These are phyloP conservation scores for Drosophila multiciliata DNA, from an alignment of 2,888 invertebrate genomes.

Conservation along the genomic window DNA sequence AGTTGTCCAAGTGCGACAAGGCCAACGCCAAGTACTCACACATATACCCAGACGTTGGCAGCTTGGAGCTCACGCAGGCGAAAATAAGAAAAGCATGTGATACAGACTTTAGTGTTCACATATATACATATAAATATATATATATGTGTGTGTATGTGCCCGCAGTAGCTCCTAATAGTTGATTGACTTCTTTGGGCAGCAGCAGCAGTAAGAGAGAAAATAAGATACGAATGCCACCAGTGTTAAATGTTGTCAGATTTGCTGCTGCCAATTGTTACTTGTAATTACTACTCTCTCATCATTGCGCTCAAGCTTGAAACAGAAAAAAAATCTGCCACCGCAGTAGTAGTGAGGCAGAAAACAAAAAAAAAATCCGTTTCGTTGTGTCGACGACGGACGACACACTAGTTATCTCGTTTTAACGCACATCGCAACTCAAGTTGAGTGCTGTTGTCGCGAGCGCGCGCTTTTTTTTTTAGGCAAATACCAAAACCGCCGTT, in stretches of 20 bases:
- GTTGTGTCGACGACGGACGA: slow-evolving; percentile 21
- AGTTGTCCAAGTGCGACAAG: slow-evolving; percentile 77
- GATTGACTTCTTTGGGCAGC: slow-evolving; percentile 72
- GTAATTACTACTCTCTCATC: slow-evolving; percentile 50
- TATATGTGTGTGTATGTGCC: slow-evolving; percentile 11
- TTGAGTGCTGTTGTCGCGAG: slow-evolving; percentile 33
- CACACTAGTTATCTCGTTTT: slow-evolving; percentile 74
- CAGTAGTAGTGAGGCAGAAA: slow-evolving; percentile 55
- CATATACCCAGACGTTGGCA: slow-evolving; percentile 39
- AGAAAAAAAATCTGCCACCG: slow-evolving; percentile 44
- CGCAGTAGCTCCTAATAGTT: slow-evolving; percentile 74
- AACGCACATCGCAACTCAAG: slow-evolving; percentile 56
- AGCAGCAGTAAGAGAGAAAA: slow-evolving; percentile 18
- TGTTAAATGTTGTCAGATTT: slow-evolving; percentile 50
- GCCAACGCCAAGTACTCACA: slow-evolving; percentile 74
- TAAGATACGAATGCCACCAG: slow-evolving; percentile 24
- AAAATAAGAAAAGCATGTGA: slow-evolving; percentile 82
- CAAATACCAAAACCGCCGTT: slow-evolving; percentile 44
- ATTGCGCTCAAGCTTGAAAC: slow-evolving; percentile 15
- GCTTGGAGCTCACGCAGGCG: slow-evolving; percentile 59
- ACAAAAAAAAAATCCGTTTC: slow-evolving; percentile 31
- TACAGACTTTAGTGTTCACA: slow-evolving; percentile 70
- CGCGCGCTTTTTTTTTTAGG: slow-evolving; percentile 68
- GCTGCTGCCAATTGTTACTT: slow-evolving; percentile 35
- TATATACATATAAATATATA: background rate